These are phyloP conservation scores for Calliphora vicina DNA, from an alignment of 1,140 invertebrate genomes.

Conservation along the genomic window DNA sequence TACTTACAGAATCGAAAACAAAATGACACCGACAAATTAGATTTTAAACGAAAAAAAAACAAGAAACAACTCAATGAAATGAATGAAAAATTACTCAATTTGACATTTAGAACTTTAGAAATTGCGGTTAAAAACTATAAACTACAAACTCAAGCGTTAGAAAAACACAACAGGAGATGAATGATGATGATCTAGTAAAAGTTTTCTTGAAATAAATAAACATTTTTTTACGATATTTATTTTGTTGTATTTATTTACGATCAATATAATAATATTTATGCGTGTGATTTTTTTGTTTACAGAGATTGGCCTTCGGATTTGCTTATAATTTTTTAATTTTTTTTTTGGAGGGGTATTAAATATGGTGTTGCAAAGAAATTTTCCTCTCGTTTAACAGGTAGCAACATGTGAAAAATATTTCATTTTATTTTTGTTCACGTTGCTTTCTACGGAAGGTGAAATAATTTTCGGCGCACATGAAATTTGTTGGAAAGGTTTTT, in stretches of 20 bases:
- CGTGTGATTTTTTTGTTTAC: constrained; percentile 1
- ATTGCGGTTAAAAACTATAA: background rate
- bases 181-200: background rate
- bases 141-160: background rate
- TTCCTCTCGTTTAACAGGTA: background rate
- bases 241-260: background rate
- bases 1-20: background rate
- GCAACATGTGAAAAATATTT: background rate
- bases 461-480: background rate
- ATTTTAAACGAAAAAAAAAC: background rate
- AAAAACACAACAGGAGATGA: background rate
- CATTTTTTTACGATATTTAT: background rate
- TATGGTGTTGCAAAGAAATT: background rate
- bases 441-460: background rate
- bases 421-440: background rate
- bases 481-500: background rate
- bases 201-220: background rate
- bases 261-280: background rate
- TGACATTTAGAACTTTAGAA: background rate
- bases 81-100: background rate
- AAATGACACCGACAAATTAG: background rate
- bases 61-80: background rate
- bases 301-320: background rate
- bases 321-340: background rate
- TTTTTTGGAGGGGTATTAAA: background rate